A percentile compares a stretch with the other conserved stretches of the same genome.
These are phyloP conservation scores for Synergus itoensis DNA, from an alignment of 2,888 invertebrate genomes.

Conservation along the genomic window DNA sequence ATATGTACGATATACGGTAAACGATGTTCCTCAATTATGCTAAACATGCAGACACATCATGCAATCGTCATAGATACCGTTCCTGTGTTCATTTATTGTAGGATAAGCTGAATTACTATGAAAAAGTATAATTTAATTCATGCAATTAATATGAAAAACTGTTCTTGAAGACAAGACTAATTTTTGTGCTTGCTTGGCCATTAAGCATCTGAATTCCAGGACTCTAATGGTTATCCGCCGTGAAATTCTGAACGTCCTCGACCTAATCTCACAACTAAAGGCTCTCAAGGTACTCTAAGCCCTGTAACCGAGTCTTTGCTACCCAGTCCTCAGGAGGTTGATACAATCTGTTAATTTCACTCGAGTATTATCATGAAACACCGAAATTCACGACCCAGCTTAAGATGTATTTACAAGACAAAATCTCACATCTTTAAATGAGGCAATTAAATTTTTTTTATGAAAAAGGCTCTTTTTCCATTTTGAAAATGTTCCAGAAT, in stretches of 20 bases:
- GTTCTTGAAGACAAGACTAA: not conserved
- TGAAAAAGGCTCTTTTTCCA: no score
- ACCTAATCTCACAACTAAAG: not conserved
- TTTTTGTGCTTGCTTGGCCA: not conserved
- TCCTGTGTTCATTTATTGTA: no score
- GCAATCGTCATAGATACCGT: no score
- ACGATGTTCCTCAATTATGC: slow-evolving; percentile 11
- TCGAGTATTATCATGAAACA: not conserved
- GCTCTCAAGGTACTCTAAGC: slow-evolving; percentile 45
- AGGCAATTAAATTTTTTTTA: not conserved
- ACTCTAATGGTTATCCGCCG: not conserved
- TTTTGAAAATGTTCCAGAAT: no score
- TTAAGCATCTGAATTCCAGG: slow-evolving; percentile 3
- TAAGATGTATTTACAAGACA: not conserved
- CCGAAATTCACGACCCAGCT: not conserved
- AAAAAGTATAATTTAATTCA: no score
- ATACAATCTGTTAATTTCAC: slow-evolving; percentile 4
- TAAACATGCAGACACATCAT: no score
- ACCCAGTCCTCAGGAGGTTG: not conserved
- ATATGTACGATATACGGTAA: slow-evolving; percentile 14
- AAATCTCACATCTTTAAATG: not conserved
- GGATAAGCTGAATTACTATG: not conserved
- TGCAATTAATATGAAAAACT: not conserved
- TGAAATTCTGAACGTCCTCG: slow-evolving; percentile 16
- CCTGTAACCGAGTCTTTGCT: slow-evolving; percentile 14